phyloP scores from a whole-genome alignment of 1,140 invertebrate species.

The Drosophila yakuba region DNA sequence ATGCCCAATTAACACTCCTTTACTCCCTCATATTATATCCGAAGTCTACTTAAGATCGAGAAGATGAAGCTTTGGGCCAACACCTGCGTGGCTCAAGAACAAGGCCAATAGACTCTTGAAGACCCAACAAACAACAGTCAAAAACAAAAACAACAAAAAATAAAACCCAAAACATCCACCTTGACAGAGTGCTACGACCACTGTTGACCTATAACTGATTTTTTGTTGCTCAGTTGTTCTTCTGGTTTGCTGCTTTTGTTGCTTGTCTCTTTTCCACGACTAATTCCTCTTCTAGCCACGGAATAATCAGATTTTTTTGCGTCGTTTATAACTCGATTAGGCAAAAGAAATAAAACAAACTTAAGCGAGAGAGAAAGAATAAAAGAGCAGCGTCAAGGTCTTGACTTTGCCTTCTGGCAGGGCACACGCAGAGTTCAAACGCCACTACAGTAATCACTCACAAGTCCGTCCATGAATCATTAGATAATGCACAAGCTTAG shows the following conservation, averaged over 20 bases:
- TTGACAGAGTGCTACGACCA: constrained; percentile 63
- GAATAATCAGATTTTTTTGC: constrained; percentile 48
- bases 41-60: not conserved
- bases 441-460: constrained; percentile 22
- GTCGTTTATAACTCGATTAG: constrained; percentile 50
- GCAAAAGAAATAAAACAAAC: constrained; percentile 40
- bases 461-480: not conserved
- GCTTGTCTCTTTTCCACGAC: constrained; percentile 28
- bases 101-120: constrained; percentile 70
- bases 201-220: constrained; percentile 76
- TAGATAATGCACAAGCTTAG: not conserved
- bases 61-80: constrained; percentile 2
- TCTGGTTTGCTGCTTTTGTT: constrained; percentile 38
- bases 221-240: constrained; percentile 17
- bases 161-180: constrained; percentile 29
- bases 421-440: constrained; percentile 65
- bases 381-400: constrained; percentile 51
- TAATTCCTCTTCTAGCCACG: constrained; percentile 33
- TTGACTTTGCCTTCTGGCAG: constrained; percentile 53
- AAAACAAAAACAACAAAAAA: not conserved
- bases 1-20: not conserved
- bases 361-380: constrained; percentile 7
- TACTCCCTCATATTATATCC: not conserved
- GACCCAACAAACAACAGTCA: constrained; percentile 10
- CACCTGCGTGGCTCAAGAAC: constrained; percentile 46